Percentiles rank a stretch among this genome's conserved stretches.
Conservation (phyloP, 2,797 vertebrate genomes). For the Dermochelys coriacea region DNA sequence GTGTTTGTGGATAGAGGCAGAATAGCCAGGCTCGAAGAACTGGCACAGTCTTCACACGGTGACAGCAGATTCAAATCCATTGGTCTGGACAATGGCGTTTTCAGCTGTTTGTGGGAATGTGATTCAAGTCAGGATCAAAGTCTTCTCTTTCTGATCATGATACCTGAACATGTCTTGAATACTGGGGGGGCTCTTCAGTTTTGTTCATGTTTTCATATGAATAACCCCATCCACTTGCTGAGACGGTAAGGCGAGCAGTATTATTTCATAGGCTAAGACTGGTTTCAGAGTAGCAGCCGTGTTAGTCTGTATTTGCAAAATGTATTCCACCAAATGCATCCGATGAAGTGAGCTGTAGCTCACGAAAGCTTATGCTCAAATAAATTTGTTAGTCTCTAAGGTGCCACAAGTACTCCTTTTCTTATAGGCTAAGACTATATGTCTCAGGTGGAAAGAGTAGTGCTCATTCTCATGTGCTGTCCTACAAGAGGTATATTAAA, state of each 20-base stretch:
- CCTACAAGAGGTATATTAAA: background rate
- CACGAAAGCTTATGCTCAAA: too few species aligned
- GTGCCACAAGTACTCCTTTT: too few species aligned
- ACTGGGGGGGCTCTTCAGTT: conserved; percentile 22
- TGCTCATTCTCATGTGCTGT: background rate
- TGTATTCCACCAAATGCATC: too few species aligned
- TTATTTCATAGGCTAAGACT: conserved; percentile 32
- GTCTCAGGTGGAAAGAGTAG: background rate
- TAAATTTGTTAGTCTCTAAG: too few species aligned
- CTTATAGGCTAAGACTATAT: conserved; percentile 3
- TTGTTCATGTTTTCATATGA: conserved; percentile 6
- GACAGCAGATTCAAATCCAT: background rate
- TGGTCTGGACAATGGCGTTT: background rate
- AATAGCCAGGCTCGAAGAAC: conserved; percentile 1
- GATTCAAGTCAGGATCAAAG: conserved; percentile 25
- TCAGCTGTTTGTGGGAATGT: background rate
- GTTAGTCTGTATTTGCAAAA: too few species aligned
- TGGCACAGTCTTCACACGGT: background rate
- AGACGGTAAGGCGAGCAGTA: background rate
- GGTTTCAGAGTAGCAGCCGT: too few species aligned
- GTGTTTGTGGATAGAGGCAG: background rate
- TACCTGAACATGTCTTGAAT: background rate
- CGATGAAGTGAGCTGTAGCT: too few species aligned
- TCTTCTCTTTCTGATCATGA: background rate
- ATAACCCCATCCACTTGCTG: background rate